Percentiles rank a stretch among this genome's conserved stretches.
phyloP scores from a whole-genome alignment of 1,140 invertebrate species.

The Belonocnema kinseyi region DNA sequence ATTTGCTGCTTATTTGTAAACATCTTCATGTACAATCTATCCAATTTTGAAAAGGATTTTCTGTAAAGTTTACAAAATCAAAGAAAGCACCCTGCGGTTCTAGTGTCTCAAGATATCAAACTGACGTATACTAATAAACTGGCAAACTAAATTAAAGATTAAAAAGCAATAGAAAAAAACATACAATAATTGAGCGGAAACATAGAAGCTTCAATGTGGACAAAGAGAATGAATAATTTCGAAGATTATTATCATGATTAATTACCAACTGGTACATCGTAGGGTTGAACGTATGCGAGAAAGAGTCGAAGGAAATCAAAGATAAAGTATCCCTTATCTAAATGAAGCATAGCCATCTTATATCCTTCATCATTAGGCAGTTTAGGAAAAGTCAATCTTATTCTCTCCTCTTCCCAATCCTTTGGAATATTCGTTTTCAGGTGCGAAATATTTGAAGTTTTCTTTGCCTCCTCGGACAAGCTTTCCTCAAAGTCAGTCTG shows the following conservation, averaged over 20 bases:
- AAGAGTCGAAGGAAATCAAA: constrained; percentile 77
- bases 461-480: constrained; percentile 43
- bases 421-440: constrained; percentile 54
- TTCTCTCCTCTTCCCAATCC: constrained; percentile 59
- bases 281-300: constrained; percentile 76
- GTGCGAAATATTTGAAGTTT: constrained; percentile 63
- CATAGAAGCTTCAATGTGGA: too few species aligned
- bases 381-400: constrained; percentile 67
- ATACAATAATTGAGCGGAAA: too few species aligned
- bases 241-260: not conserved
- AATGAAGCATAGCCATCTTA: constrained; percentile 74
- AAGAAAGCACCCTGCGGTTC: too few species aligned
- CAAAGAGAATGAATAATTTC: too few species aligned
- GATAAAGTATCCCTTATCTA: constrained; percentile 74
- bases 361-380: constrained; percentile 62
- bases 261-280: constrained; percentile 77
- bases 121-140: constrained; percentile 7
- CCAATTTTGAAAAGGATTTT: too few species aligned
- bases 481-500: constrained; percentile 34
- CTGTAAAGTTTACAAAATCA: too few species aligned
- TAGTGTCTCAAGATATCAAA: too few species aligned
- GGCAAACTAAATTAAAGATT: constrained; percentile 17
- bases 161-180: too few species aligned
- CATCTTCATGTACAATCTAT: too few species aligned
- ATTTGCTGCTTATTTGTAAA: too few species aligned